Conservation (phyloP, 1,140 invertebrate genomes). For the Apis laboriosa region DNA sequence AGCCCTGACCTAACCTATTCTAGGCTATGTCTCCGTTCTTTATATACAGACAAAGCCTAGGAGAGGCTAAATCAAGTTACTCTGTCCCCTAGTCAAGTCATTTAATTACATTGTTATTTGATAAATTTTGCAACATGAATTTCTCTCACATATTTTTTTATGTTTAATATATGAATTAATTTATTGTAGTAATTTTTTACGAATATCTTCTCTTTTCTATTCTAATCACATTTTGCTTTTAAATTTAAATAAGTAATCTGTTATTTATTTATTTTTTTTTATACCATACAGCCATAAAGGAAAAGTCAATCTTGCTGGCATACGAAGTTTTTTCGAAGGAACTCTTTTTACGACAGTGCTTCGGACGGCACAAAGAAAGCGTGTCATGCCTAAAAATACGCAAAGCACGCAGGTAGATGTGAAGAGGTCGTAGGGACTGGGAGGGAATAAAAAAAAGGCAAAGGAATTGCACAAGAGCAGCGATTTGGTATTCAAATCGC, state of each 20-base stretch:
- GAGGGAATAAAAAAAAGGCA: conserved; percentile 45
- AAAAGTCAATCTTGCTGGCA: background rate
- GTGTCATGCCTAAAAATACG: conserved; percentile 78
- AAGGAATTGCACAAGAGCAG: conserved; percentile 68
- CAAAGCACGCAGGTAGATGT: conserved; percentile 67
- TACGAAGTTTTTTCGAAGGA: conserved; percentile 24
- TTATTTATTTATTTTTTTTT: background rate
- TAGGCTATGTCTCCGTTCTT: conserved; percentile 79
- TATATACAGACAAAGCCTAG: conserved; percentile 80
- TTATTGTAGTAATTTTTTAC: background rate
- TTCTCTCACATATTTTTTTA: background rate
- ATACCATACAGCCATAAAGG: background rate
- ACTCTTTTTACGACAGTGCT: conserved; percentile 50
- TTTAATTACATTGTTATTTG: background rate
- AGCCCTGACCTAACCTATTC: conserved; percentile 80
- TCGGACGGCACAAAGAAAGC: conserved; percentile 65
- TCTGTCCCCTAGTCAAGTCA: conserved; percentile 33
- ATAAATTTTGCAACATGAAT: background rate
- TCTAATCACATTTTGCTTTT: background rate
- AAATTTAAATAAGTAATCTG: background rate
- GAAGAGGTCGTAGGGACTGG: conserved; percentile 64
- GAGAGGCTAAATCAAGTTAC: conserved; percentile 79
- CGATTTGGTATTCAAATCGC: conserved; percentile 78
- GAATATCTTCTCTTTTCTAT: background rate
- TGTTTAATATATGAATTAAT: background rate